phyloP scores from a whole-genome alignment of 1,140 invertebrate genomes.

The Cyclina sinensis region DNA sequence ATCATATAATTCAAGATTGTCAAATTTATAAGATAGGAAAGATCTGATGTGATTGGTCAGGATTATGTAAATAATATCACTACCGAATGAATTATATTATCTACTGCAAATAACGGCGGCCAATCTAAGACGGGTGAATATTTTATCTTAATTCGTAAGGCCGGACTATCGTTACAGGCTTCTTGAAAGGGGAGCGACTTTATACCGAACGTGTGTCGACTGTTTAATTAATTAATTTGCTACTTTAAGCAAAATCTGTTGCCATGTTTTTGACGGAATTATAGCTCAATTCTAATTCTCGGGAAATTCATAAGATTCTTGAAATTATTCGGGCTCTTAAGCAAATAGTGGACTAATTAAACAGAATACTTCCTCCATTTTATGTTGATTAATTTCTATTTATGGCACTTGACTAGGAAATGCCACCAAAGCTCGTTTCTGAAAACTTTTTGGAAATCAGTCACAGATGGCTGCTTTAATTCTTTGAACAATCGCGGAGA shows the following conservation, averaged over 20 bases:
- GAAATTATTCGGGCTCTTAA: constrained; percentile 47
- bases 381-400: constrained; percentile 63
- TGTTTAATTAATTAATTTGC: constrained; percentile 65
- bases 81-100: constrained; percentile 43
- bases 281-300: constrained; percentile 57
- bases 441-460: neutral
- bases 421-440: neutral
- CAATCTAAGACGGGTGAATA: constrained; percentile 49
- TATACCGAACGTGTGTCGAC: neutral
- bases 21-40: constrained; percentile 60
- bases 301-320: constrained; percentile 56
- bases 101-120: constrained; percentile 47
- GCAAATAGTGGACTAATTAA: constrained; percentile 63
- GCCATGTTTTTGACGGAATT: constrained; percentile 46
- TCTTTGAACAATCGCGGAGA: no score
- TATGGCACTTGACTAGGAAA: constrained; percentile 17
- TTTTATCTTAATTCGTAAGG: constrained; percentile 62
- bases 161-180: neutral
- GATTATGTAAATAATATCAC: constrained; percentile 49
- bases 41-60: constrained; percentile 18
- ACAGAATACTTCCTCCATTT: constrained; percentile 42
- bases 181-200: neutral
- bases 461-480: constrained; percentile 23
- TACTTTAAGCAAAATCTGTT: constrained; percentile 44
- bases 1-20: constrained; percentile 54